Conservation (phyloP, 2,888 invertebrate genomes). For the Ellobium chinense region DNA sequence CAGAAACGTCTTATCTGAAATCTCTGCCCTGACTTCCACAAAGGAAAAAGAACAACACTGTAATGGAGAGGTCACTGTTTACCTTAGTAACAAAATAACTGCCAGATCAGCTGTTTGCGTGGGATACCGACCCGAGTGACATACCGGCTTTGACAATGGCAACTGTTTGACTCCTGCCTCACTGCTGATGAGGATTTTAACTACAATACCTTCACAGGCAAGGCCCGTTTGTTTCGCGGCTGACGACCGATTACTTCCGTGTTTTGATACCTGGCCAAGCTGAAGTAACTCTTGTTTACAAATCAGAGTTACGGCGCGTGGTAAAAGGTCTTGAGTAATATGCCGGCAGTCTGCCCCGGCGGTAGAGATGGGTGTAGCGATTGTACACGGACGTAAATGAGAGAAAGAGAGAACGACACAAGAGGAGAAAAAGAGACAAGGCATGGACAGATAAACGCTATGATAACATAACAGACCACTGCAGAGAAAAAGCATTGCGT, state of each 20-base stretch:
- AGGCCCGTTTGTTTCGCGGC: not conserved
- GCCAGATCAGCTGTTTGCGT: not conserved
- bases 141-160: not conserved
- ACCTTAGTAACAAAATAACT: not conserved
- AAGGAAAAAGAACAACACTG: not conserved
- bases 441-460: no score
- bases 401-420: not conserved
- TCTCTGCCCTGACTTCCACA: not conserved
- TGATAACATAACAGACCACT: no score
- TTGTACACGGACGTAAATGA: not conserved
- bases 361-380: not conserved
- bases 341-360: not conserved
- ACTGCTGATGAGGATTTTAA: not conserved
- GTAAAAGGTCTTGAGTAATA: not conserved
- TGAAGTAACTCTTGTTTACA: not conserved
- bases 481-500: no score
- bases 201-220: not conserved
- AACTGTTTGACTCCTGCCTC: not conserved
- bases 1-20: not conserved
- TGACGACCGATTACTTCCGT: not conserved
- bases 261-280: not conserved
- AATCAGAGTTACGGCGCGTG: not conserved
- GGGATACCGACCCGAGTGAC: not conserved
- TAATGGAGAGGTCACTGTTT: no score
- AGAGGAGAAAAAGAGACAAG: not conserved